Conservation (phyloP, 92 coral and sea anemone genomes). For the Ricordea florida region DNA sequence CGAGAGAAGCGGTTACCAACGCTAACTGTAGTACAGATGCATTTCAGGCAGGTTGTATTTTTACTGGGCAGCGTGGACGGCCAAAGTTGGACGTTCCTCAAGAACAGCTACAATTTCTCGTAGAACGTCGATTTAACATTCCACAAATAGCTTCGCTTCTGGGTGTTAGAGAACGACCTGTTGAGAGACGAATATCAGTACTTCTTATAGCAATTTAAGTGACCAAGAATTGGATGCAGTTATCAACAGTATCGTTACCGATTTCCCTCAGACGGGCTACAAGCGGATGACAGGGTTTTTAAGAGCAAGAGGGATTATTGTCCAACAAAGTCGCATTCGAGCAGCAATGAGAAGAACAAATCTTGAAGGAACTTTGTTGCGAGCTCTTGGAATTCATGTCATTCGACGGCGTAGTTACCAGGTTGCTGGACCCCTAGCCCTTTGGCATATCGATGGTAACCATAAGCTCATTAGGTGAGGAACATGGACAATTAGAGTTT, state of each 20-base stretch:
- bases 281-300: slow-evolving; percentile 53
- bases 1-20: slow-evolving; percentile 12
- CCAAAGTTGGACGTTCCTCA: slow-evolving; percentile 37
- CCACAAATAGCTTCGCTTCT: slow-evolving; percentile 39
- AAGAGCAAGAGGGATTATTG: slow-evolving; percentile 33
- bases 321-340: slow-evolving; percentile 52
- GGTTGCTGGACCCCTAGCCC: slow-evolving; percentile 43
- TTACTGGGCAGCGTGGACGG: slow-evolving; percentile 43
- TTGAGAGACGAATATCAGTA: slow-evolving; percentile 49
- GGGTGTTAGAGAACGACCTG: slow-evolving; percentile 54
- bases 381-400: slow-evolving; percentile 24
- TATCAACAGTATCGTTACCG: neutral
- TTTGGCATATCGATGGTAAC: slow-evolving; percentile 26
- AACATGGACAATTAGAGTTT: slow-evolving; percentile 2
- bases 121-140: slow-evolving; percentile 38
- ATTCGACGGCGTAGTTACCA: slow-evolving; percentile 25
- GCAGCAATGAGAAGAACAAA: slow-evolving; percentile 27
- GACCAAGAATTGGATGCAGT: slow-evolving; percentile 39
- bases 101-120: slow-evolving; percentile 42
- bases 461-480: slow-evolving; percentile 24
- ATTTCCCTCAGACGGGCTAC: slow-evolving; percentile 53
- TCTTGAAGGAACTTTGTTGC: slow-evolving; percentile 9
- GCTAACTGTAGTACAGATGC: slow-evolving; percentile 3
- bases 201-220: slow-evolving; percentile 22
- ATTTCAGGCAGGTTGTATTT: slow-evolving; percentile 24